Percentiles rank a stretch among this genome's conserved stretches.
Conservation (phyloP, 2,113 vertebrate genomes). For the Callorhinus ursinus region DNA sequence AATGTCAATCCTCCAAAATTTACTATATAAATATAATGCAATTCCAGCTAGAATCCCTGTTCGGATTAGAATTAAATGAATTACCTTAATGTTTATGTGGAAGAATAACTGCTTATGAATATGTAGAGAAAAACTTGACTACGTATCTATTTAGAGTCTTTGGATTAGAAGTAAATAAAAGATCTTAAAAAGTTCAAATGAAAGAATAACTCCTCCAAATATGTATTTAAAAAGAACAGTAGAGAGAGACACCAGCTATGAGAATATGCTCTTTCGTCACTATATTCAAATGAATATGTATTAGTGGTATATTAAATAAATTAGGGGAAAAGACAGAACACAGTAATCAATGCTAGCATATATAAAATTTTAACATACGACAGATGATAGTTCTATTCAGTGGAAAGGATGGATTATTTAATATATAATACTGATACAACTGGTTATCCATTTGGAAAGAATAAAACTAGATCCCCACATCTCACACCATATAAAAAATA, state of each 20-base stretch:
- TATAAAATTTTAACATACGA: conserved; percentile 29
- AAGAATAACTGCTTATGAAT: neutral
- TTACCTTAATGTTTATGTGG: neutral
- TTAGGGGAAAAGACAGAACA: neutral
- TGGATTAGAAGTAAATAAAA: neutral
- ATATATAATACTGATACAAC: neutral
- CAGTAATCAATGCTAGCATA: neutral
- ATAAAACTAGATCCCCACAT: neutral
- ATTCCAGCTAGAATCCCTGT: neutral
- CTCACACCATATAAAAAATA: neutral
- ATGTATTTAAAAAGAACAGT: neutral
- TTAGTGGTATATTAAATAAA: neutral
- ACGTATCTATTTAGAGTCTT: neutral
- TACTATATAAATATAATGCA: neutral
- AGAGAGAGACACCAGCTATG: neutral
- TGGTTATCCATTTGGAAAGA: neutral
- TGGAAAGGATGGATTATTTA: neutral
- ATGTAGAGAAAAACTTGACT: neutral
- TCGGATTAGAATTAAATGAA: neutral
- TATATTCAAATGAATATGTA: neutral
- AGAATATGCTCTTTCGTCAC: neutral
- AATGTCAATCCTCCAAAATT: conserved; percentile 14
- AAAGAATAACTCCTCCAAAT: neutral
- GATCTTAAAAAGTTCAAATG: neutral
- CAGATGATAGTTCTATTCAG: neutral